A percentile compares a stretch with the other conserved stretches of the same genome.
Conservation (phyloP, 2,797 vertebrate species). For the Artibeus jamaicensis region DNA sequence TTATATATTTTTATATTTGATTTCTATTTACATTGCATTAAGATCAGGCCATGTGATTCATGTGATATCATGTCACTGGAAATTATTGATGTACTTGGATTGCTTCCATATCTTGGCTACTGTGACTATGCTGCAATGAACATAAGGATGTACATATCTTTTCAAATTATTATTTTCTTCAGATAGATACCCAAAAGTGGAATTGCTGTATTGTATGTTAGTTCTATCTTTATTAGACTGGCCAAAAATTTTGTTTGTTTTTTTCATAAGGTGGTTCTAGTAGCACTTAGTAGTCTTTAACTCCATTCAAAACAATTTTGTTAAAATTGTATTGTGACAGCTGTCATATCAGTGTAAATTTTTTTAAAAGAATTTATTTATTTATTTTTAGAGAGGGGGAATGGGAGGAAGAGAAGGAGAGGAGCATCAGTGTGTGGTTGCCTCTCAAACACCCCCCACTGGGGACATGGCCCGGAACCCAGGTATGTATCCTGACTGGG, state of each 20-base stretch:
- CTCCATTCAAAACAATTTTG: neutral
- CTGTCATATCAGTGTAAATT: neutral
- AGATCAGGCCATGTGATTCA: neutral
- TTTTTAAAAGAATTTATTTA: neutral
- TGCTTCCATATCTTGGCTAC: neutral
- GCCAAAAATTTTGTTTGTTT: neutral
- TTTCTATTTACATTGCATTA: neutral
- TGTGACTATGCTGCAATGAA: neutral
- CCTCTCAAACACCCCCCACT: too few species aligned
- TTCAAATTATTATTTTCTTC: neutral
- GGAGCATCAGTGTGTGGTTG: too few species aligned
- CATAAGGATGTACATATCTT: neutral
- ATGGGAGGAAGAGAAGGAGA: too few species aligned
- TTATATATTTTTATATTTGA: neutral
- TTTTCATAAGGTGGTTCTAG: neutral
- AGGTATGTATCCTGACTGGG: too few species aligned
- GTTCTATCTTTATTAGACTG: neutral
- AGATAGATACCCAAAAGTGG: neutral
- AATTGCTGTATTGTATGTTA: neutral
- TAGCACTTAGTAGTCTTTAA: neutral
- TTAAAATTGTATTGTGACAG: neutral
- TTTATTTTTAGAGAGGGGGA: too few species aligned
- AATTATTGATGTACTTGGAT: neutral
- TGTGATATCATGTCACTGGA: neutral
- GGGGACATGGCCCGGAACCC: too few species aligned